phyloP scores from a whole-genome alignment of 2,888 invertebrate species.

The Iphiclides podalirius region DNA sequence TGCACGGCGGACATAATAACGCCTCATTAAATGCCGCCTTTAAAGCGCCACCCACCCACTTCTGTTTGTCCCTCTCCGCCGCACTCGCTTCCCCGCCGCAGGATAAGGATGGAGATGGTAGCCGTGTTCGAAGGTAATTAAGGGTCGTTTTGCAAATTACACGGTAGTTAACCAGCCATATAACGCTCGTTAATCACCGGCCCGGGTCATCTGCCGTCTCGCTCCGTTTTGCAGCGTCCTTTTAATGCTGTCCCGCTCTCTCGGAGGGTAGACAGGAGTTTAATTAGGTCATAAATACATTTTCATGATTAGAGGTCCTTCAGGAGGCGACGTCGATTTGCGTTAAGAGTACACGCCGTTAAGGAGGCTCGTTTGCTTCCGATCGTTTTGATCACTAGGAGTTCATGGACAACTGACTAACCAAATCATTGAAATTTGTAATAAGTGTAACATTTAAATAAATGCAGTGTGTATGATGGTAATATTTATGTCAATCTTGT shows the following conservation, averaged over 20 bases:
- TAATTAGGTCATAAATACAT: constrained; percentile 80
- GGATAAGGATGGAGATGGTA: constrained; percentile 68
- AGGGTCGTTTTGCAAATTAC: constrained; percentile 88
- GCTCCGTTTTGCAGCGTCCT: constrained; percentile 38
- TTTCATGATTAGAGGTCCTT: constrained; percentile 71
- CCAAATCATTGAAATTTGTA: neutral
- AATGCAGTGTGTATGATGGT: too few species aligned
- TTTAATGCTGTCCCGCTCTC: constrained; percentile 40
- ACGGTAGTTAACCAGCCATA: constrained; percentile 87
- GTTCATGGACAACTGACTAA: neutral
- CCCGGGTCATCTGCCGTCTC: constrained; percentile 50
- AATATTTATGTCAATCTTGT: too few species aligned
- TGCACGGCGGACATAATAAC: constrained; percentile 75
- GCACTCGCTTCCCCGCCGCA: constrained; percentile 29
- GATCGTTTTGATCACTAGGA: neutral
- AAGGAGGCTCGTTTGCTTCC: constrained; percentile 13
- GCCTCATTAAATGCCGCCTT: constrained; percentile 77
- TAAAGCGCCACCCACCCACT: constrained; percentile 57
- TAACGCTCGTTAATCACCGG: constrained; percentile 83
- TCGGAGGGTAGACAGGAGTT: constrained; percentile 66
- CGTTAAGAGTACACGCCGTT: constrained; percentile 51
- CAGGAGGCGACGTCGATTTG: constrained; percentile 32
- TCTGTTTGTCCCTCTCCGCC: constrained; percentile 48
- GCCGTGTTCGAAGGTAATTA: constrained; percentile 80
- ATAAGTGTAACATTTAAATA: too few species aligned